phyloP scores from a whole-genome alignment of 2,888 invertebrate species.

The Tupiocoris notatus region DNA sequence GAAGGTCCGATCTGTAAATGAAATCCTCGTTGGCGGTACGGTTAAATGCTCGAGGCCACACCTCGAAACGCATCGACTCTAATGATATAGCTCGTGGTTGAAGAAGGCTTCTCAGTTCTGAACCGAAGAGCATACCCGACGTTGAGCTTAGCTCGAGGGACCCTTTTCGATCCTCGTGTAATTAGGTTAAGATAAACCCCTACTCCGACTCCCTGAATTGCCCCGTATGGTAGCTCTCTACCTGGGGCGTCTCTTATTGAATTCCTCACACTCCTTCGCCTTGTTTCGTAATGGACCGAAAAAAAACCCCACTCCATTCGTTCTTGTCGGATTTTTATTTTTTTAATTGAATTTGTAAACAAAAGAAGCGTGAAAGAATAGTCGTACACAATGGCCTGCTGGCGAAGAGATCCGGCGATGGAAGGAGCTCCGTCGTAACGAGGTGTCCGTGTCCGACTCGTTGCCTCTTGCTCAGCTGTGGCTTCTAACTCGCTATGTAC shows the following conservation, averaged over 20 bases:
- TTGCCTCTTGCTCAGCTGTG: neutral
- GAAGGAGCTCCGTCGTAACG: conserved; percentile 14
- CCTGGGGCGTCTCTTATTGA: neutral
- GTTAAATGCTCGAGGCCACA: conserved; percentile 36
- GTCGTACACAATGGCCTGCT: neutral
- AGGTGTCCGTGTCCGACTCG: conserved; percentile 40
- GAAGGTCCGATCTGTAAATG: conserved; percentile 3
- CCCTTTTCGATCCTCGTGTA: neutral
- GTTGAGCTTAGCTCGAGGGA: neutral
- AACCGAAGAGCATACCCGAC: too few relatives aligned
- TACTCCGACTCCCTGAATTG: neutral
- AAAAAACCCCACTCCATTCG: neutral
- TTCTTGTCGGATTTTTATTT: conserved; percentile 5
- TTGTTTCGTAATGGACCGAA: neutral
- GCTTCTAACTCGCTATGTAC: neutral
- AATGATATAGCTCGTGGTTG: conserved; percentile 13
- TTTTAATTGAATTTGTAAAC: conserved; percentile 40
- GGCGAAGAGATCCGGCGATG: too few relatives aligned
- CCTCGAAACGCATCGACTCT: conserved; percentile 9
- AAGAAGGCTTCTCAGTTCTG: neutral
- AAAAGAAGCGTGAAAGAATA: conserved; percentile 40
- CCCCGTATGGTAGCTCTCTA: too few relatives aligned
- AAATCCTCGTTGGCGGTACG: conserved; percentile 36
- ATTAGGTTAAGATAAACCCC: conserved; percentile 23
- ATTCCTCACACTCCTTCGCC: neutral